Evolutionary conservation across 2,113 vertebrate genomes (phyloP).

Genomic region (Stegastes partitus): DNA sequence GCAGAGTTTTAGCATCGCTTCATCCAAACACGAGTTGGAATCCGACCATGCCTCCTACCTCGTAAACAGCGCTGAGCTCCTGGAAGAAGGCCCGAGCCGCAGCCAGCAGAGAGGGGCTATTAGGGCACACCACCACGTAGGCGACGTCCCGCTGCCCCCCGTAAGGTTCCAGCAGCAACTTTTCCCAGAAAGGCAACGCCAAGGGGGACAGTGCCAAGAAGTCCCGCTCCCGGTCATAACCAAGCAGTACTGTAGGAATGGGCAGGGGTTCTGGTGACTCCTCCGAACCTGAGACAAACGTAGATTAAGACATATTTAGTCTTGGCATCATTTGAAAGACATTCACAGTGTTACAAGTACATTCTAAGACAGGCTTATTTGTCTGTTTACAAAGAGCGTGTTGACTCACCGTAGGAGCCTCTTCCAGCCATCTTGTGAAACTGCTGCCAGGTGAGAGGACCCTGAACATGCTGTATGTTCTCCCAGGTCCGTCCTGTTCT

Average conservation of each 20-base stretch:
- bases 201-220: conserved; percentile 96
- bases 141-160: conserved; percentile 95
- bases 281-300: conserved; percentile 88
- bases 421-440: conserved; percentile 99
- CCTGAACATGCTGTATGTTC: conserved; percentile 98
- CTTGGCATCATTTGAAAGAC: background rate
- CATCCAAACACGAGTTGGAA: background rate
- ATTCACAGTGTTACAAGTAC: background rate
- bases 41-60: conserved; percentile 84
- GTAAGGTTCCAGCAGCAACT: conserved; percentile 94
- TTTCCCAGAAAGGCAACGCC: conserved; percentile 98
- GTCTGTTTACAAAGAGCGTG: background rate
- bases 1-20: background rate
- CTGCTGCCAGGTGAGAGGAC: conserved; percentile 98
- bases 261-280: conserved; percentile 97
- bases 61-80: conserved; percentile 97
- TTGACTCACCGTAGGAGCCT: conserved; percentile 91
- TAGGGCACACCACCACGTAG: conserved; percentile 96
- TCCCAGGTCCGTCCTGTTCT: conserved; percentile 97
- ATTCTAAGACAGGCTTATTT: too few species aligned
- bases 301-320: background rate
- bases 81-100: conserved; percentile 95
- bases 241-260: conserved; percentile 94
- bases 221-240: conserved; percentile 97
- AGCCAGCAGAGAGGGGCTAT: conserved; percentile 92